phyloP scores from a whole-genome alignment of 2,113 vertebrate species.

The Panthera tigris region DNA sequence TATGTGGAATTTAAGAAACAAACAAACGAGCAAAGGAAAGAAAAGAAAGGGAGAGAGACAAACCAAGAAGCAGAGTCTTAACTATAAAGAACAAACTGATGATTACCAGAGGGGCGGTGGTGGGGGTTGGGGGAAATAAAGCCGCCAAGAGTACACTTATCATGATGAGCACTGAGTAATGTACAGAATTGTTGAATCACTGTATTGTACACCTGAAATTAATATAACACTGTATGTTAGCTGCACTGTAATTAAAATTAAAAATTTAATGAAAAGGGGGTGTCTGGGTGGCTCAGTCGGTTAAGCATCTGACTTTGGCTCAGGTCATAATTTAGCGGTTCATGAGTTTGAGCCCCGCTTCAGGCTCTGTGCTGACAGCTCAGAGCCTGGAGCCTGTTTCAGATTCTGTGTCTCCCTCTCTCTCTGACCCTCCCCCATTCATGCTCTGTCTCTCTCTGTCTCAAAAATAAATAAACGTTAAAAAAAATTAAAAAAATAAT shows the following conservation, averaged over 20 bases:
- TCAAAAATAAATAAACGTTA: no score
- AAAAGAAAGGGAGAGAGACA: background rate
- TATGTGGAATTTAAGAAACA: background rate
- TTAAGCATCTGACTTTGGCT: no score
- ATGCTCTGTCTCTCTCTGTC: no score
- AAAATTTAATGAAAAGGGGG: background rate
- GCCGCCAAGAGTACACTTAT: background rate
- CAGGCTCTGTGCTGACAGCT: no score
- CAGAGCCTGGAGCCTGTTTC: no score
- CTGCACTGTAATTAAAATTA: background rate
- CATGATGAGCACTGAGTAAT: no score
- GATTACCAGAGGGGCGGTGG: background rate
- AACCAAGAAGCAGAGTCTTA: background rate
- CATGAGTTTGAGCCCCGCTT: no score
- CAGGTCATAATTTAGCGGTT: no score
- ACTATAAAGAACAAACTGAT: background rate
- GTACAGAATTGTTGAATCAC: background rate
- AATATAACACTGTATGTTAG: background rate
- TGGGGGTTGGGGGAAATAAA: background rate
- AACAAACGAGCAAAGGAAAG: background rate
- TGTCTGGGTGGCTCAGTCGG: no score
- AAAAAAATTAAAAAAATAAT: no score
- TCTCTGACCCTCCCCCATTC: no score
- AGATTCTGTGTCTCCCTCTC: no score
- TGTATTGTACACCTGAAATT: background rate